Evolutionary conservation across 2,797 vertebrate species (phyloP).

Genomic region (Lepilemur ruficaudatus): DNA sequence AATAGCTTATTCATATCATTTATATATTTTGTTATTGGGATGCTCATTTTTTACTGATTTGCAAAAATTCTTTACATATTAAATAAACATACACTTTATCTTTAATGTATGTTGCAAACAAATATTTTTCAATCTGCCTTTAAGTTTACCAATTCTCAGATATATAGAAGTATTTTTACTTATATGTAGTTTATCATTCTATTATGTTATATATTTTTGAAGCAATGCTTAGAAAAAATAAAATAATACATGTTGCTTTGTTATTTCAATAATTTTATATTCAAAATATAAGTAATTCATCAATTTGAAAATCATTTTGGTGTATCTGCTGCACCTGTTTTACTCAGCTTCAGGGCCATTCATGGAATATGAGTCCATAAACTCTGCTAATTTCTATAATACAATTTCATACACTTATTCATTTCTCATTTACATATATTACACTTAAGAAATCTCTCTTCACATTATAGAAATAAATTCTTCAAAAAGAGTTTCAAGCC

Average conservation of each 20-base stretch:
- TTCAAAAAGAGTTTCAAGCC: neutral
- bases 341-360: neutral
- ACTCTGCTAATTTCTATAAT: neutral
- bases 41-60: neutral
- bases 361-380: neutral
- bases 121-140: neutral
- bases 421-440: neutral
- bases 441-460: neutral
- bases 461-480: neutral
- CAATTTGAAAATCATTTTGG: neutral
- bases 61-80: neutral
- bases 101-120: neutral
- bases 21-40: neutral
- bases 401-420: neutral
- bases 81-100: neutral
- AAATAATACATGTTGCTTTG: neutral
- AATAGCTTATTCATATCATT: neutral
- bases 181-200: neutral
- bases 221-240: neutral
- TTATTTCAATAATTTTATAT: neutral
- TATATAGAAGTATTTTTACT: neutral
- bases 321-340: neutral
- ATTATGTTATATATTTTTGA: neutral
- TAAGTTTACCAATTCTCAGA: conserved; percentile 10
- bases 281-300: neutral